Conservation (phyloP, 2,888 invertebrate genomes). For the Baccha elongata region DNA sequence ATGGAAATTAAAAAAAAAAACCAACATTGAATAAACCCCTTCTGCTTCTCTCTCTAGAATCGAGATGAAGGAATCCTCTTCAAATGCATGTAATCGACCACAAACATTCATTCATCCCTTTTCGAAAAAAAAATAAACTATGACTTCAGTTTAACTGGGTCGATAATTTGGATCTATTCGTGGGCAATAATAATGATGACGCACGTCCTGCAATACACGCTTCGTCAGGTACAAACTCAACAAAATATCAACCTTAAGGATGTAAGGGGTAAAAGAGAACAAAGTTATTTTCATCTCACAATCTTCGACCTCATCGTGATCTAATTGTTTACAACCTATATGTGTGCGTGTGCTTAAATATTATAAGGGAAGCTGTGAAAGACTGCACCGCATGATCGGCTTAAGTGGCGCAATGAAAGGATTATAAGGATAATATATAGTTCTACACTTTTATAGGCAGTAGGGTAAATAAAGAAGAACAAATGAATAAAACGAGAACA, state of each 20-base stretch:
- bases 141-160: conserved; percentile 69
- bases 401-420: conserved; percentile 82
- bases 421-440: conserved; percentile 76
- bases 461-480: conserved; percentile 41
- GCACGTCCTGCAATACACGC: conserved; percentile 30
- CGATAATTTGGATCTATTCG: conserved; percentile 67
- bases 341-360: conserved; percentile 13
- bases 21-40: conserved; percentile 53
- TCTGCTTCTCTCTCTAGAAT: conserved; percentile 6
- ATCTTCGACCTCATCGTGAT: conserved; percentile 58
- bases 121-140: conserved; percentile 31
- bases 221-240: conserved; percentile 4
- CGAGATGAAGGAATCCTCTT: conserved; percentile 38
- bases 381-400: conserved; percentile 80
- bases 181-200: conserved; percentile 18
- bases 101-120: conserved; percentile 62
- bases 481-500: conserved; percentile 34
- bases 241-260: background rate
- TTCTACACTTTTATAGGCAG: conserved; percentile 1
- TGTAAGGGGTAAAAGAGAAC: conserved; percentile 44
- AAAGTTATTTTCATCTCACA: conserved; percentile 1
- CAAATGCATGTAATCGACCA: conserved; percentile 70
- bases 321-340: conserved; percentile 55
- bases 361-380: conserved; percentile 67
- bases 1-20: conserved; percentile 21